Evolutionary conservation across 2,888 invertebrate genomes (phyloP).

Genomic region (Germaria angustata): DNA sequence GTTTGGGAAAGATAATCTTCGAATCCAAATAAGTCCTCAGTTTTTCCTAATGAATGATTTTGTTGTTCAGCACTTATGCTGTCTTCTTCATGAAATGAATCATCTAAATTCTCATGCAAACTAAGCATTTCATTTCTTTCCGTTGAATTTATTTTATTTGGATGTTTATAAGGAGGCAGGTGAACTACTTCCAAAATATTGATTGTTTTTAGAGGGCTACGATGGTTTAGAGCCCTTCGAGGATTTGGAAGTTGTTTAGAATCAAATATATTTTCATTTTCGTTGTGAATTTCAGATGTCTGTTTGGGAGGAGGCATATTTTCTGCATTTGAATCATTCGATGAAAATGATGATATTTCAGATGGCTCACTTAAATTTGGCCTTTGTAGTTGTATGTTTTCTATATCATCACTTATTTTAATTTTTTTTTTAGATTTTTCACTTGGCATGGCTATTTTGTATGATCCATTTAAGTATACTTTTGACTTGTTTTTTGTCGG

Average conservation of each 20-base stretch:
- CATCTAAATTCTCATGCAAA: conserved; percentile 54
- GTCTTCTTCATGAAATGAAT: neutral
- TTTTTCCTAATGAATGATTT: too few relatives aligned
- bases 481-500: conserved; percentile 67
- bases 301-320: conserved; percentile 72
- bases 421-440: neutral
- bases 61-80: neutral
- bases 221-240: conserved; percentile 69
- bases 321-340: conserved; percentile 76
- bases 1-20: conserved; percentile 71
- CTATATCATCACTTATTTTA: neutral
- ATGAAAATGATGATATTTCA: conserved; percentile 66
- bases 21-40: conserved; percentile 76
- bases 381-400: neutral
- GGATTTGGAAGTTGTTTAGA: conserved; percentile 73
- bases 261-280: conserved; percentile 65
- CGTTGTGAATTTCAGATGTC: conserved; percentile 7
- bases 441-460: neutral
- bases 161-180: conserved; percentile 73
- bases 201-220: conserved; percentile 76
- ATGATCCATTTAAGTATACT: neutral
- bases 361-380: neutral
- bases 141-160: neutral
- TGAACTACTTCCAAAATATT: conserved; percentile 75
- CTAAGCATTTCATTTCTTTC: conserved; percentile 40